Percentiles rank a stretch among this genome's conserved stretches.
These are phyloP conservation scores for Phataginus tricuspis DNA, from an alignment of 2,797 vertebrate genomes.

Conservation along the genomic window DNA sequence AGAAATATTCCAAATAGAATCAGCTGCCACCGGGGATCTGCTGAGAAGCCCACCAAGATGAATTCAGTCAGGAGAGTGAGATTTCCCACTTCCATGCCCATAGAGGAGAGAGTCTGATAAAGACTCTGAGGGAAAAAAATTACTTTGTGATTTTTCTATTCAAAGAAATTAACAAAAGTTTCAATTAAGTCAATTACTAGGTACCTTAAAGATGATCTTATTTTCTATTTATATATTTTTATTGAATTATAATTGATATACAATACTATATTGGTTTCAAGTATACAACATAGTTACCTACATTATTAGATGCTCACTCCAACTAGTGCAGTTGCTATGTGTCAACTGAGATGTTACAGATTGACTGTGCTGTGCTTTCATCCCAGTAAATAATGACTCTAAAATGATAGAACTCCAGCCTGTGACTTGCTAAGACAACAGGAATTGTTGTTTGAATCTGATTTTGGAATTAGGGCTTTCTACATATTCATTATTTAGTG, in stretches of 20 bases:
- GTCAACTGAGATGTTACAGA: too few relatives aligned
- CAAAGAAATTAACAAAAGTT: neutral
- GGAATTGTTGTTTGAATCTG: neutral
- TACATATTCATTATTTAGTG: neutral
- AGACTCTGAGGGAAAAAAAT: too few relatives aligned
- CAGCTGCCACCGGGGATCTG: too few relatives aligned
- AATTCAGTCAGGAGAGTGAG: conserved; percentile 60
- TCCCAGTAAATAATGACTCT: neutral
- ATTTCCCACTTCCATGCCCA: conserved; percentile 61
- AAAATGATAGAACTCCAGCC: neutral
- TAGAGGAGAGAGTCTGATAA: neutral
- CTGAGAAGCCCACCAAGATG: conserved; percentile 74
- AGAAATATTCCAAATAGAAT: conserved; percentile 74
- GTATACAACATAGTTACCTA: too few relatives aligned
- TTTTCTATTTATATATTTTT: too few relatives aligned
- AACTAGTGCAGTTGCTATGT: too few relatives aligned
- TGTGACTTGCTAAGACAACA: neutral
- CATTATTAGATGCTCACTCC: too few relatives aligned
- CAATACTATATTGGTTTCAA: too few relatives aligned
- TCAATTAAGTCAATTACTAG: neutral
- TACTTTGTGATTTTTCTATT: neutral
- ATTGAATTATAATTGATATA: too few relatives aligned
- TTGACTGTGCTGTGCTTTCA: neutral
- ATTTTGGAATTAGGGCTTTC: neutral
- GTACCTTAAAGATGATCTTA: neutral